Evolutionary conservation across 2,797 vertebrate species (phyloP).

Genomic region (Gephyroberyx darwinii): DNA sequence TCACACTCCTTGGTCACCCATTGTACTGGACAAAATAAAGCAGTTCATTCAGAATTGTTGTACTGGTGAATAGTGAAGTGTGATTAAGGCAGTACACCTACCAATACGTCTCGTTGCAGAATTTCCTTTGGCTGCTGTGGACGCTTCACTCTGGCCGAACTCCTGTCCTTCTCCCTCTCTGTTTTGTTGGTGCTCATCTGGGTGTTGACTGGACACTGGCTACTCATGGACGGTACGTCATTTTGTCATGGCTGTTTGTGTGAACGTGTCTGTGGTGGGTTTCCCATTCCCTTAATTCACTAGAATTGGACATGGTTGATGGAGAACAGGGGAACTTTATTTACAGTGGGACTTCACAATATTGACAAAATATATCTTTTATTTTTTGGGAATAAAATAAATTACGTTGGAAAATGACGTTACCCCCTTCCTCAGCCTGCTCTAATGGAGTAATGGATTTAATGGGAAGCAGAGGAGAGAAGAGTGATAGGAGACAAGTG

Average conservation of each 20-base stretch:
- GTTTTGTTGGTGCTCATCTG: conserved; percentile 98
- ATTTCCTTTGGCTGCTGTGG: conserved; percentile 99
- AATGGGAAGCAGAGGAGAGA: background rate
- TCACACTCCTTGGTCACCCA: too few species aligned
- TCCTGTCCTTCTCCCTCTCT: conserved; percentile 96
- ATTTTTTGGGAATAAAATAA: too few species aligned
- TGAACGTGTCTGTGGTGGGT: background rate
- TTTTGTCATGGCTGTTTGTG: conserved; percentile 4
- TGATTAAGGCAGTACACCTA: background rate
- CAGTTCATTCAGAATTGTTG: background rate
- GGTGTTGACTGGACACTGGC: conserved; percentile 99
- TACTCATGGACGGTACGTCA: conserved; percentile 96
- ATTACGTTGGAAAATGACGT: too few species aligned
- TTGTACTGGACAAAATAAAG: too few species aligned
- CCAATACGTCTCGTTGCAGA: conserved; percentile 79
- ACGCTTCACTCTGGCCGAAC: conserved; percentile 96
- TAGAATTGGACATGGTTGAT: background rate
- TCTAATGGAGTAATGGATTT: too few species aligned
- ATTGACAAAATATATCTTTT: background rate
- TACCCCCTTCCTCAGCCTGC: too few species aligned
- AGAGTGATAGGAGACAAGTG: background rate
- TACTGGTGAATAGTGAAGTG: background rate
- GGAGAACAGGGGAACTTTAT: background rate
- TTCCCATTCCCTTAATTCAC: background rate
- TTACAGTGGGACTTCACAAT: background rate